Evolutionary conservation across 1,140 invertebrate species (phyloP), one percentile per base, ranked within the genome.

Genomic region (Philaenus spumarius): DNA sequence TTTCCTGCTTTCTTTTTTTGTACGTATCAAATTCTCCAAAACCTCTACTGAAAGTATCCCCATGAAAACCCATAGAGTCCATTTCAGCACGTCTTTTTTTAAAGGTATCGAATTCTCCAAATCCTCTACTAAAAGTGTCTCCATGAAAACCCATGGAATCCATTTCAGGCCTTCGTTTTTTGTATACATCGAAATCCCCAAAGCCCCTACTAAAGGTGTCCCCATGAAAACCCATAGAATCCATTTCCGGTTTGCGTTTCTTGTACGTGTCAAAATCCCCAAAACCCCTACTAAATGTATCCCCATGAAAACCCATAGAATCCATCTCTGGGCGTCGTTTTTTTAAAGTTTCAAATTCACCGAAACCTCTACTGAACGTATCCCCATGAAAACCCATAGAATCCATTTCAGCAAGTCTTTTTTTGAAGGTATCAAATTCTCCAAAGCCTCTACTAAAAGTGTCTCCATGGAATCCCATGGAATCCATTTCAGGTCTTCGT

Each of bases 231-330:
- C 75, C 75, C 35, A 68, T 64, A 2, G 75, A 70, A 48, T 73
- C 73, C 62, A 75, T 72, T 60, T 75, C 75, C 3, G 72, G 73
- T 14, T 67, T 24, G 47, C 67, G 64, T 58, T 73, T 73, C 55
- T 73, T 71, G 67, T 77, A 74, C 0, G 75, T 72, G 47, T 73
- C 72, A 64, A 77, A 78, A 39, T 76, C 72, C 11, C 76, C 77
- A 56, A 78, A 77, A 1, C 75, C 73, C 53, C 69, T 65, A 56
- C 67, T 62, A 54, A 65, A 68, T 1, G 57, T 62, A 37, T 62
- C 63, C 7, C 62, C 62, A 51, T 77, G 70, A 61, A 64, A 76
- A 69, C 62, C 61, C 35, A 45, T 58, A 60, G 61, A 37, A 59
- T 55, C 61, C 64, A 65, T 62, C 58, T 75, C 75, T 30, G 57